Evolutionary conservation across 2,888 invertebrate genomes (phyloP).

Genomic region (Aleiodes leptofemur): DNA sequence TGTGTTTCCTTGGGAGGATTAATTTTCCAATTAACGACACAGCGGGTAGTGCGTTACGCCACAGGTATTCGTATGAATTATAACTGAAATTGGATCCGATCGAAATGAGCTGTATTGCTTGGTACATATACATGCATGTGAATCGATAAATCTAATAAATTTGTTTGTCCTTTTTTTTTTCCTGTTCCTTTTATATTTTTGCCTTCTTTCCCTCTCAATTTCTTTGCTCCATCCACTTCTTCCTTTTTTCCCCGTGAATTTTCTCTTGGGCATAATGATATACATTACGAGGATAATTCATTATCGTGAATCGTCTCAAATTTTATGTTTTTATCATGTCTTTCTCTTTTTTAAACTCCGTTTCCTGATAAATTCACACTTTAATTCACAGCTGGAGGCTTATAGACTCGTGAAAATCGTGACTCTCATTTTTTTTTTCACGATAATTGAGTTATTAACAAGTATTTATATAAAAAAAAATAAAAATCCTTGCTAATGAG

Average conservation of each 20-base stretch:
- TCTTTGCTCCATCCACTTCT: neutral
- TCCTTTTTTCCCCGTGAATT: slow-evolving; percentile 12
- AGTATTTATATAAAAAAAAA: neutral
- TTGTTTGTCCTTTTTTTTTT: slow-evolving; percentile 39
- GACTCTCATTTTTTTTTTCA: neutral
- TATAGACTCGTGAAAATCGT: neutral
- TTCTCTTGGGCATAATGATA: slow-evolving; percentile 21
- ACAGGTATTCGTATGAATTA: slow-evolving; percentile 47
- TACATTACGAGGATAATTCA: slow-evolving; percentile 27
- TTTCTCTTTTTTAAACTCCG: neutral
- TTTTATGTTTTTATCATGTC: neutral
- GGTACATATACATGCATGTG: slow-evolving; percentile 21
- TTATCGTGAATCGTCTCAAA: neutral
- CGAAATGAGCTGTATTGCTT: slow-evolving; percentile 46
- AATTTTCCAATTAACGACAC: slow-evolving; percentile 68
- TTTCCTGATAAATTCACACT: slow-evolving; percentile 17
- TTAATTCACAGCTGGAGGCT: slow-evolving; percentile 29
- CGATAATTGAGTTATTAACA: neutral
- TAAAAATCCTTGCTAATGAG: neutral
- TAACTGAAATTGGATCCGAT: slow-evolving; percentile 62
- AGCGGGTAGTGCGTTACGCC: slow-evolving; percentile 61
- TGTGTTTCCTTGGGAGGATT: slow-evolving; percentile 60
- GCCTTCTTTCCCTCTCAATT: too few relatives aligned
- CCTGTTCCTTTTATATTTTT: neutral
- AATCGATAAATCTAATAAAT: slow-evolving; percentile 55